Conservation (phyloP, 2,113 vertebrate genomes). For the Nerophis ophidion region DNA sequence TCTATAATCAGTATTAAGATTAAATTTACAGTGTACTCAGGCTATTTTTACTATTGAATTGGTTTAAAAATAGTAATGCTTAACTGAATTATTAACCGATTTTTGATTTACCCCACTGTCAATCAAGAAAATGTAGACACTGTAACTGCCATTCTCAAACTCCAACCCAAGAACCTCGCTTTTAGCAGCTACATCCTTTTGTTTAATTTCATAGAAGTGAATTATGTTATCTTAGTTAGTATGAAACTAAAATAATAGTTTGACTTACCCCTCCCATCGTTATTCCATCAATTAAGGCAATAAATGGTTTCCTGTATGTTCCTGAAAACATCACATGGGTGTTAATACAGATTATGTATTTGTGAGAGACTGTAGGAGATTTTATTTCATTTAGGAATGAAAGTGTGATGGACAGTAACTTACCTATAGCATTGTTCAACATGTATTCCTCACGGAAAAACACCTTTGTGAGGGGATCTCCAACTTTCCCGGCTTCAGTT, state of each 20-base stretch:
- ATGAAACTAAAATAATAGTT: background rate
- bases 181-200: too few relatives aligned
- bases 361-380: background rate
- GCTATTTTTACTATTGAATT: too few relatives aligned
- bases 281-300: slow-evolving; percentile 91
- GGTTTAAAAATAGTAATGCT: too few relatives aligned
- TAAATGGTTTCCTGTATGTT: slow-evolving; percentile 80
- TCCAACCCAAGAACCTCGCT: too few relatives aligned
- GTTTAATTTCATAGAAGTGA: background rate
- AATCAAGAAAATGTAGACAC: too few relatives aligned
- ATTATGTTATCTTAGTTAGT: background rate
- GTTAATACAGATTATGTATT: background rate
- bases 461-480: slow-evolving; percentile 61
- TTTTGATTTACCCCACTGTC: too few relatives aligned
- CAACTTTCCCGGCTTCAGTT: slow-evolving; percentile 71
- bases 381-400: background rate
- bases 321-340: slow-evolving; percentile 62
- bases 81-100: too few relatives aligned
- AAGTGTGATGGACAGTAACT: background rate
- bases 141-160: too few relatives aligned
- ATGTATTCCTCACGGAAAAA: slow-evolving; percentile 88
- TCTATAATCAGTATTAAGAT: too few relatives aligned
- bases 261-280: slow-evolving; percentile 96
- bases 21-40: too few relatives aligned
- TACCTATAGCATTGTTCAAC: slow-evolving; percentile 85